Conservation (phyloP, 2,888 invertebrate species). For the Nycteola revayana region DNA sequence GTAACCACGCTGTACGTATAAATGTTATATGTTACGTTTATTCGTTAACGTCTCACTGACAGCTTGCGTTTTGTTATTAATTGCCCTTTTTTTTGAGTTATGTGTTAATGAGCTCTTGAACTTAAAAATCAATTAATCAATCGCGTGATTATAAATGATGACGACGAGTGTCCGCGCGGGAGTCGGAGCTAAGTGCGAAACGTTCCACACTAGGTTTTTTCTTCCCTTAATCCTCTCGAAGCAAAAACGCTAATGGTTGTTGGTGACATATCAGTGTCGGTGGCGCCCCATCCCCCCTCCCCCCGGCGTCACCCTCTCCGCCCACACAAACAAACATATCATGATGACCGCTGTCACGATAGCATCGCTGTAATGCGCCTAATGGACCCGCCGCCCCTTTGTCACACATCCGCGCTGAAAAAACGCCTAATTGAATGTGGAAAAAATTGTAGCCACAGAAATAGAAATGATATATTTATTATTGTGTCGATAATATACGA, state of each 20-base stretch:
- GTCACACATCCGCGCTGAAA: slow-evolving; percentile 1
- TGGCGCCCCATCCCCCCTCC: slow-evolving; percentile 9
- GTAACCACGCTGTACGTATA: no score
- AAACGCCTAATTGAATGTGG: neutral
- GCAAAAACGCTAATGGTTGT: slow-evolving; percentile 44
- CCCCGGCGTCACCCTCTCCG: no score
- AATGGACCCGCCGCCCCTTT: slow-evolving; percentile 14
- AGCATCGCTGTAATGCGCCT: slow-evolving; percentile 5
- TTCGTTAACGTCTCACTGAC: no score
- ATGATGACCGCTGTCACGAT: slow-evolving; percentile 5
- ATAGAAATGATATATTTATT: neutral
- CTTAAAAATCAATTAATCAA: slow-evolving; percentile 18
- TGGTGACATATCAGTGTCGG: slow-evolving; percentile 40
- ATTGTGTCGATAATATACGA: neutral
- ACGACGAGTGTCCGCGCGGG: slow-evolving; percentile 27
- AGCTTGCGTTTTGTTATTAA: no score
- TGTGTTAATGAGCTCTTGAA: no score
- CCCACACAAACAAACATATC: slow-evolving; percentile 18
- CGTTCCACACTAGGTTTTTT: slow-evolving; percentile 41
- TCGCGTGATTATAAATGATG: slow-evolving; percentile 21
- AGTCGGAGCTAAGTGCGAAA: slow-evolving; percentile 46
- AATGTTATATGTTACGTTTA: no score
- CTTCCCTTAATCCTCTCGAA: slow-evolving; percentile 39
- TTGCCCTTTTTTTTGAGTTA: no score
- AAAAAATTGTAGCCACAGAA: no score